Base-by-base conservation (phyloP, 2,113 vertebrate genomes). In the Rhadina sibilatrix region DNA sequence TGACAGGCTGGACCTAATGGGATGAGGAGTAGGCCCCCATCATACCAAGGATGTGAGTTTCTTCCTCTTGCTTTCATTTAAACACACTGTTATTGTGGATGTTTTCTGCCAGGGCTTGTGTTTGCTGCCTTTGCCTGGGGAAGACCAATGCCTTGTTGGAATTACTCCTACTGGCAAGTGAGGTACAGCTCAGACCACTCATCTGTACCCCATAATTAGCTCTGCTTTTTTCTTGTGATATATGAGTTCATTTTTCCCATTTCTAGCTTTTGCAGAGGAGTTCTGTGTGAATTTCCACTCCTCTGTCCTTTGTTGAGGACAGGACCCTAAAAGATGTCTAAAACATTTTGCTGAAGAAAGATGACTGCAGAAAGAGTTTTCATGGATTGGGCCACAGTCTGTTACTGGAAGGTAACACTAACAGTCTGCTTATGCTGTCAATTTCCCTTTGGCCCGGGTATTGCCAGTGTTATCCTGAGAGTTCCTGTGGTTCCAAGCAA, bases 401-500 rank as follows among this genome's bases (percentile, higher is more conserved):
- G 20, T 87, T 81, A 40, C 71, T 93, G 50, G 70, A 90, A 93
- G 31, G 31, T 37, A 87, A 68, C 24, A 15, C 71, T 28, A 96
- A 46, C 27, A 68, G 33, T 64, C 74, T 54, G 10, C 30, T 65
- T n/a, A 63, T 31, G 42, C n/a, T 75, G 70, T 81, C 86, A 81
- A 50, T 74, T 89, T 66, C 69, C 46, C 87, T 80, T 93, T 13
- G 9, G 80, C 15, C 15, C 12, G 40, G 56, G 16, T 83, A 72
- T 70, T 91, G 76, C 47, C 89, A 81, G 35, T 69, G 6, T 37
- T 78, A 85, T 78, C 68, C 57, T 54, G 33, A 91, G 22, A 93
- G 91, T 57, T 86, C 40, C 87, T 95, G 79, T 86, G 25, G 35
- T 77, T 95, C 68, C 52, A 30, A 46, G 52, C 37, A 91, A 86